Conservation (phyloP, 2,888 invertebrate species). For the Sarcophaga rosellei region DNA sequence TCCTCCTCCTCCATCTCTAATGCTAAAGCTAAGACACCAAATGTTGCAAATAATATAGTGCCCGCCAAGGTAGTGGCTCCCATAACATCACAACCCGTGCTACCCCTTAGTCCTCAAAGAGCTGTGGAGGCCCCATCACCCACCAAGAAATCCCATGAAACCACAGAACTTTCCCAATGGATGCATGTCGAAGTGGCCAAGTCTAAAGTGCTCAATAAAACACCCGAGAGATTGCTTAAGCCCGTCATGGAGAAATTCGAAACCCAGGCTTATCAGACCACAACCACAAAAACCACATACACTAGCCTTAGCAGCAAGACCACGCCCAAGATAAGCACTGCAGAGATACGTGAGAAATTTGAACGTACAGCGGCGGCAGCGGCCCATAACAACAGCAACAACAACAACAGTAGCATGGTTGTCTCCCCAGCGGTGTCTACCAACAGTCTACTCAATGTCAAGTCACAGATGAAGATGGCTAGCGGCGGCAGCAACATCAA, state of each 20-base stretch:
- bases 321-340: slow-evolving; percentile 74
- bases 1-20: not conserved
- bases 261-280: slow-evolving; percentile 29
- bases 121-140: slow-evolving; percentile 67
- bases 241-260: slow-evolving; percentile 72
- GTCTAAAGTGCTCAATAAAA: slow-evolving; percentile 67
- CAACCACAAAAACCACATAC: slow-evolving; percentile 65
- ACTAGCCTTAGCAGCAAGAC: slow-evolving; percentile 69
- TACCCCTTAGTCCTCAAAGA: slow-evolving; percentile 70
- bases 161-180: slow-evolving; percentile 76
- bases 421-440: slow-evolving; percentile 60
- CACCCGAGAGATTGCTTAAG: slow-evolving; percentile 64
- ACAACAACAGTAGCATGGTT: not conserved
- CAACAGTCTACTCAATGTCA: slow-evolving; percentile 67
- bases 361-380: slow-evolving; percentile 75
- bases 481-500: slow-evolving; percentile 9
- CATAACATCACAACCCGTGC: slow-evolving; percentile 68
- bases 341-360: slow-evolving; percentile 81
- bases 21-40: slow-evolving; percentile 62
- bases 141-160: slow-evolving; percentile 64
- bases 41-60: slow-evolving; percentile 58
- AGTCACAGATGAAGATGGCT: slow-evolving; percentile 64
- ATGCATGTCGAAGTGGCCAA: slow-evolving; percentile 76
- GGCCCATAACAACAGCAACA: slow-evolving; percentile 44
- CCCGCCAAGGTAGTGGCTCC: slow-evolving; percentile 70